Evolutionary conservation across 2,888 invertebrate genomes (phyloP).

Genomic region (Slavum lentiscoides): DNA sequence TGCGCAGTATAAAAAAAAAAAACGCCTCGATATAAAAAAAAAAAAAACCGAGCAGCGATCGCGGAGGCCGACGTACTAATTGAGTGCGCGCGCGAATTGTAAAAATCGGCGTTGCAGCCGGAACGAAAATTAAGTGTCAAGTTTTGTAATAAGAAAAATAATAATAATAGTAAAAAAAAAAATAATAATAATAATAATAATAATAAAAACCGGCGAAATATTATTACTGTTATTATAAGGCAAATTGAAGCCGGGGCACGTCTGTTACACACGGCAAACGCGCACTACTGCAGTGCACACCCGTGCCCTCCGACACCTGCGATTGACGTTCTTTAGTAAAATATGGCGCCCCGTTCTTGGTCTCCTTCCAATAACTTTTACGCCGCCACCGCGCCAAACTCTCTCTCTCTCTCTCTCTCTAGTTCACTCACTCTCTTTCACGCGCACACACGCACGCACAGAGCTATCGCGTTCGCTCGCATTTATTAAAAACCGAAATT

Average conservation of each 20-base stretch:
- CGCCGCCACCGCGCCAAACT: conserved; percentile 27
- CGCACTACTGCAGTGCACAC: not conserved
- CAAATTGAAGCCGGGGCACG: conserved; percentile 52
- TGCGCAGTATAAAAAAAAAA: no score
- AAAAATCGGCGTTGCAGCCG: not conserved
- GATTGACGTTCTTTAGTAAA: conserved; percentile 53
- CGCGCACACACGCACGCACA: no score
- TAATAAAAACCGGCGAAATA: not conserved
- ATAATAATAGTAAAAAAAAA: conserved; percentile 32
- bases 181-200: conserved; percentile 24
- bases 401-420: no score
- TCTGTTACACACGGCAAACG: conserved; percentile 39
- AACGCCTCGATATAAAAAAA: no score
- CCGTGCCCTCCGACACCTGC: conserved; percentile 46
- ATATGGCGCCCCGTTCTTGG: conserved; percentile 53
- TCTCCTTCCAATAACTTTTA: conserved; percentile 53
- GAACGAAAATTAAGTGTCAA: conserved; percentile 43
- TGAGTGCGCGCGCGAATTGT: not conserved
- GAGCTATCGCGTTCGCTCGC: not conserved
- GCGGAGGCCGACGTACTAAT: no score
- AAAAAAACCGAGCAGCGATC: no score
- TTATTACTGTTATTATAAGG: conserved; percentile 39
- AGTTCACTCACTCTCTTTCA: no score
- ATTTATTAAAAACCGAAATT: conserved; percentile 52
- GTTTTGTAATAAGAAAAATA: conserved; percentile 38